A percentile compares a stretch with the other conserved stretches of the same genome.
Evolutionary conservation across 2,888 invertebrate genomes (phyloP).

Genomic region (Sabatieria punctata): DNA sequence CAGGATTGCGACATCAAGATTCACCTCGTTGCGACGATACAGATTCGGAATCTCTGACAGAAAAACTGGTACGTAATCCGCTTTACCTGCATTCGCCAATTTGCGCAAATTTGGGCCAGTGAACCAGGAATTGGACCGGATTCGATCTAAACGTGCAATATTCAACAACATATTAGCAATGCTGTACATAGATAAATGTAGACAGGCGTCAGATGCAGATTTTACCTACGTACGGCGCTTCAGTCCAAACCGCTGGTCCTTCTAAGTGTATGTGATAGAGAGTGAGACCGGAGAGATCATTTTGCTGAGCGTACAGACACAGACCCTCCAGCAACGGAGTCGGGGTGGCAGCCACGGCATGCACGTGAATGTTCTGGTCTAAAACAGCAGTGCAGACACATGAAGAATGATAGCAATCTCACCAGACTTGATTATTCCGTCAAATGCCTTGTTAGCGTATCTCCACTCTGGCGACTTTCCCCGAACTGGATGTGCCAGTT

Average conservation of each 20-base stretch:
- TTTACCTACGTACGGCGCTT: conserved; percentile 47
- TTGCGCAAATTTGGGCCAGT: conserved; percentile 80
- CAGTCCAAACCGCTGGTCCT: conserved; percentile 54
- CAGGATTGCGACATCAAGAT: conserved; percentile 51
- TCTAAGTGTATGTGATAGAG: conserved; percentile 88
- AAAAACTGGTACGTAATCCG: conserved; percentile 75
- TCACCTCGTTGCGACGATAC: conserved; percentile 61
- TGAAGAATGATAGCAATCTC: no score
- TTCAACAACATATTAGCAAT: no score
- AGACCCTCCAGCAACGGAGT: conserved; percentile 62
- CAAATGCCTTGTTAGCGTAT: no score
- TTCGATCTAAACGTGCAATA: no score
- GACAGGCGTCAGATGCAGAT: no score
- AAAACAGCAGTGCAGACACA: no score
- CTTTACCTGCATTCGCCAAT: conserved; percentile 50
- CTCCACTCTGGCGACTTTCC: no score
- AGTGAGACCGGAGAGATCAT: conserved; percentile 51
- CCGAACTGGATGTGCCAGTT: no score
- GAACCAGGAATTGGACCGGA: conserved; percentile 67
- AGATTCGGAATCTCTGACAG: conserved; percentile 74
- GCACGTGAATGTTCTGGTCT: conserved; percentile 68
- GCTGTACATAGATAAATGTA: no score
- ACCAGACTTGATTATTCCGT: no score
- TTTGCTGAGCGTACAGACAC: conserved; percentile 56
- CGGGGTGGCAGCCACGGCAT: no score